Percentiles rank a stretch among this genome's conserved stretches.
These are phyloP conservation scores for Amphipyra tragopoginis DNA, from an alignment of 2,888 invertebrate species.

Conservation along the genomic window DNA sequence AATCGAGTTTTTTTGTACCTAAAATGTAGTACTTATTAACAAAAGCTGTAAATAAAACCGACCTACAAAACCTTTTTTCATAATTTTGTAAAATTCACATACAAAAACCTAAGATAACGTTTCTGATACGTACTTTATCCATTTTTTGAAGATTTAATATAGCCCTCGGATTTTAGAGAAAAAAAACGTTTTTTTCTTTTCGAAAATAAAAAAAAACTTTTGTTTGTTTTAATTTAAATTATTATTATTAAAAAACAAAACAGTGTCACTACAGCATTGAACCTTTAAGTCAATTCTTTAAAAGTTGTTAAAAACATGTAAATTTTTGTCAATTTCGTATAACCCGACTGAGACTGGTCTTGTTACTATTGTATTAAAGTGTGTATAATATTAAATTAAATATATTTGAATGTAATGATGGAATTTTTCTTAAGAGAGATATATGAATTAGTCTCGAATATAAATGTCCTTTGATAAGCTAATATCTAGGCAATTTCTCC, in stretches of 20 bases:
- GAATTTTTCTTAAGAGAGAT: slow-evolving; percentile 29
- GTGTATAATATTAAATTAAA: slow-evolving; percentile 51
- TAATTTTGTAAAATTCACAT: too few species aligned
- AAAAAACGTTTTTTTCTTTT: neutral
- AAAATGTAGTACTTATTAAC: too few species aligned
- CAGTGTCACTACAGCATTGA: slow-evolving; percentile 19
- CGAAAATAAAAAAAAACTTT: neutral
- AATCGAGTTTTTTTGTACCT: neutral
- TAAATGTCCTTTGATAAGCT: slow-evolving; percentile 22
- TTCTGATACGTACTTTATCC: too few species aligned
- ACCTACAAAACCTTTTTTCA: too few species aligned
- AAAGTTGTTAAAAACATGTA: slow-evolving; percentile 61
- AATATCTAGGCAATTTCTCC: neutral
- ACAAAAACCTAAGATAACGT: too few species aligned
- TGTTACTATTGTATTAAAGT: slow-evolving; percentile 68
- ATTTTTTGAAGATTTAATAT: too few species aligned
- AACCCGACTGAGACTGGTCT: slow-evolving; percentile 80
- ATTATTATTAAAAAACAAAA: neutral
- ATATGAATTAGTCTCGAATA: slow-evolving; percentile 2
- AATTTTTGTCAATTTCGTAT: slow-evolving; percentile 76
- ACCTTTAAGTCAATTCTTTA: slow-evolving; percentile 55
- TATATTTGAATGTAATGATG: slow-evolving; percentile 36
- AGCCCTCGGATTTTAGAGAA: neutral
- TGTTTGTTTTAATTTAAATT: neutral
- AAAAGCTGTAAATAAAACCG: too few species aligned